Evolutionary conservation across 1,140 invertebrate species (phyloP), one percentile per base, ranked within the genome.

Genomic region (Magallana ariakensis): DNA sequence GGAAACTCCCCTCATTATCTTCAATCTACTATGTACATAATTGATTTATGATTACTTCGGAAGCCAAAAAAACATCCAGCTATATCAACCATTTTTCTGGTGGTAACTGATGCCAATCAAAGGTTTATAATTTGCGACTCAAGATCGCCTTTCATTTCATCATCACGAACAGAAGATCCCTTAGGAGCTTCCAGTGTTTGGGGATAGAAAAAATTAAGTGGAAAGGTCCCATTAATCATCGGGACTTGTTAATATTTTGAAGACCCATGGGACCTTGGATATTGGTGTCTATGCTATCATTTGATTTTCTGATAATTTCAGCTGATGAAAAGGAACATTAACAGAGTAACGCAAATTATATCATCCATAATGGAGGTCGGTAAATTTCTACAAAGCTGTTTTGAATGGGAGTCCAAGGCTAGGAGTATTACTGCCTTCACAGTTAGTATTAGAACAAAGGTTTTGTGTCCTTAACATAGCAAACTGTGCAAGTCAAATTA

Each of bases 351-450:
- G 94, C 96, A 96, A 56, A 97, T 99, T 62, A 97, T 98, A 7
- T 96, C 98, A 95, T 97, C 97, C 94, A 97, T 99, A 87, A 96
- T 98, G 85, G 98, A 99, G 92, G 95, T 97, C 82, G 97, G 97
- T 13, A 97, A 98, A 95, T 98, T 98, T 94, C 96, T 99, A 87
- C 97, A 99, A 95, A 98, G 97, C 94, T 99, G 98, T 95, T 98
- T 99, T 93, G 97, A 99, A 94, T 99, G 99, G 99, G 98, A 99
- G 92, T 98, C 97, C 5, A 97, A 97, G 87, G 92, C 97, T n/a
- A 96, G 97, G 91, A 99, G 98, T 90, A 96, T 98, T 85, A 95
- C 97, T 58, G 98, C 98, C 9, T 96, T 99, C 81, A 94, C 98
- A 15, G 95, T 97, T 93, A 95, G 92, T 93, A 11, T 54, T 6